Percentiles rank a stretch among this genome's conserved stretches.
Evolutionary conservation across 1,140 invertebrate species (phyloP).

Genomic region (Bombus waltoni): DNA sequence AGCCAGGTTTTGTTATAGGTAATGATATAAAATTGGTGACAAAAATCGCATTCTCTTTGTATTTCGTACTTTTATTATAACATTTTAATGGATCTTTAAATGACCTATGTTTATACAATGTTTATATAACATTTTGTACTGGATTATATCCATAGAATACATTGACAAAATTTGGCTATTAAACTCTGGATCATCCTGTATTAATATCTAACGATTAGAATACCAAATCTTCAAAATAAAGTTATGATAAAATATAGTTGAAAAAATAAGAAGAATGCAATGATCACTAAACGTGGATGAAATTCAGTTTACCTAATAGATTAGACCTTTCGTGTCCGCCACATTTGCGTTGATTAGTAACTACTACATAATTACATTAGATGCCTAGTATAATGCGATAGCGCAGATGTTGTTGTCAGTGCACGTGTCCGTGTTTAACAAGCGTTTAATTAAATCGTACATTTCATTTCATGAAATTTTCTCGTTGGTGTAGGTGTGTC

Average conservation of each 20-base stretch:
- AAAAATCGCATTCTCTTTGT: too few species aligned
- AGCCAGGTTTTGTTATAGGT: too few species aligned
- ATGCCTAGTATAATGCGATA: conserved; percentile 14
- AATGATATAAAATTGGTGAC: too few species aligned
- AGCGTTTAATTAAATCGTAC: conserved; percentile 41
- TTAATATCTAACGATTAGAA: too few species aligned
- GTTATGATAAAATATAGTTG: not conserved
- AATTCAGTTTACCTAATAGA: conserved; percentile 15
- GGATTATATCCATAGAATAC: too few species aligned
- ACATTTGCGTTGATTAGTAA: conserved; percentile 30
- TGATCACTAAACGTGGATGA: not conserved
- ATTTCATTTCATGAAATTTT: conserved; percentile 16
- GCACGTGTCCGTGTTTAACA: conserved; percentile 3
- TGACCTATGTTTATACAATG: too few species aligned
- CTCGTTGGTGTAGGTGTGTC: not conserved
- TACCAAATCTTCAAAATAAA: not conserved
- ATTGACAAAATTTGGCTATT: too few species aligned
- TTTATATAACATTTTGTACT: too few species aligned
- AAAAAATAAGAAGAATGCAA: not conserved
- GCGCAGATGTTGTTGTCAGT: conserved; percentile 21
- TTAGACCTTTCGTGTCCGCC: not conserved
- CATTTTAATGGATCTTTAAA: too few species aligned
- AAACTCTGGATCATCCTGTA: too few species aligned
- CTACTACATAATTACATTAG: conserved; percentile 54
- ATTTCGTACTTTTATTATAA: too few species aligned